These are phyloP conservation scores for Cliona cf. orientalis DNA, from an alignment of 37 sponge, comb jelly and placozoan genomes.

Conservation along the genomic window DNA sequence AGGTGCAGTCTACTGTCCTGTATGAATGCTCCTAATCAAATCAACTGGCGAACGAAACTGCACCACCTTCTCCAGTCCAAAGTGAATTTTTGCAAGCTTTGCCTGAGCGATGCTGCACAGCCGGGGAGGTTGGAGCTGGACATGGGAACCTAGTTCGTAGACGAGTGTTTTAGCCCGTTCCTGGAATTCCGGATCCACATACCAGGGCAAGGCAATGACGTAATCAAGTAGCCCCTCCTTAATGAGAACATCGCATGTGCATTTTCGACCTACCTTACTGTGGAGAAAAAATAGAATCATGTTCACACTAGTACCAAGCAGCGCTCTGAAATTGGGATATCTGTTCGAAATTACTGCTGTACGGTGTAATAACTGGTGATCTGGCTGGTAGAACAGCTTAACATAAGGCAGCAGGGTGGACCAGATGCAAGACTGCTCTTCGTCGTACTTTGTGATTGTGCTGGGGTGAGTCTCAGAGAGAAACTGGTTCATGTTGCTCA, in stretches of 20 bases:
- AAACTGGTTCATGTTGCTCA: not conserved
- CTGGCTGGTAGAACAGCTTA: constrained; percentile 32
- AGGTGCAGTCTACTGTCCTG: too few relatives aligned
- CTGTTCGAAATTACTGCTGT: too few relatives aligned
- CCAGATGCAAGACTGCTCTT: constrained; percentile 17
- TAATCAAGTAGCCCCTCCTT: constrained; percentile 36
- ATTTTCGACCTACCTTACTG: not conserved
- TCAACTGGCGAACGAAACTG: constrained; percentile 8
- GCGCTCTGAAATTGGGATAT: too few relatives aligned
- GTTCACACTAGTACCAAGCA: too few relatives aligned
- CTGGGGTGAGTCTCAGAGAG: not conserved
- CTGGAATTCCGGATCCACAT: not conserved
- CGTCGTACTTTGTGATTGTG: constrained; percentile 32
- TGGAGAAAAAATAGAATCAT: constrained; percentile 23
- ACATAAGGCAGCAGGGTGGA: constrained; percentile 38
- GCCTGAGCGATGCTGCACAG: constrained; percentile 28
- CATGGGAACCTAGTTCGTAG: not conserved
- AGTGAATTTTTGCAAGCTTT: constrained; percentile 20
- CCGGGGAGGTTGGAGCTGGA: constrained; percentile 14
- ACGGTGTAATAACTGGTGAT: too few relatives aligned
- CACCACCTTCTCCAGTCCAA: constrained; percentile 35
- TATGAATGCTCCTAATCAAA: too few relatives aligned
- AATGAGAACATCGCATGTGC: constrained; percentile 16
- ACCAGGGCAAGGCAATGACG: constrained; percentile 32
- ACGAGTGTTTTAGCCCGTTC: constrained; percentile 2